Conservation (phyloP, 2,113 vertebrate species). For the Rhinolophus sinicus region DNA sequence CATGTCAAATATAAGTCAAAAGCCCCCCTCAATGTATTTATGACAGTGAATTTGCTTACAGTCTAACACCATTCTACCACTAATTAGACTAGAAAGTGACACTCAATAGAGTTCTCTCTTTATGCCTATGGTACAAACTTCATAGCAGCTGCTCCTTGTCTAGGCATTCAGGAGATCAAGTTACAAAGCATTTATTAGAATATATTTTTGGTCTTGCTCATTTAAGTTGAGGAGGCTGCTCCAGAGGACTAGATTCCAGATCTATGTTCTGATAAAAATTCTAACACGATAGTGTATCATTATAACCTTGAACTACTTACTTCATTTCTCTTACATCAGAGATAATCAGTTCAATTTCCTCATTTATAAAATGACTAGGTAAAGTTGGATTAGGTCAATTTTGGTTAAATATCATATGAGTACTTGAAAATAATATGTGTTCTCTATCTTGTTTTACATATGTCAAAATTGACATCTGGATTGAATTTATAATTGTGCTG, state of each 20-base stretch:
- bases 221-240: background rate
- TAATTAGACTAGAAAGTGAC: background rate
- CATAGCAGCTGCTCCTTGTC: background rate
- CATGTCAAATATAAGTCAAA: background rate
- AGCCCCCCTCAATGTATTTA: background rate
- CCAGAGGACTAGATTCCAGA: background rate
- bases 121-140: background rate
- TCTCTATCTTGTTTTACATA: background rate
- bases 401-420: background rate
- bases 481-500: background rate
- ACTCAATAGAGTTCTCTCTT: background rate
- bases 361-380: background rate
- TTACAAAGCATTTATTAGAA: background rate
- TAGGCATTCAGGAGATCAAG: background rate
- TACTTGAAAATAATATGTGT: background rate
- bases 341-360: background rate
- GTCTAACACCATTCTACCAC: background rate
- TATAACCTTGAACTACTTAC: background rate
- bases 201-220: background rate
- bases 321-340: background rate
- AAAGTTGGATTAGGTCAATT: background rate
- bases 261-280: background rate
- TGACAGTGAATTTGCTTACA: background rate
- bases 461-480: background rate
- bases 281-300: background rate